Conservation (phyloP, 2,797 vertebrate genomes). For the Oophaga sylvatica region DNA sequence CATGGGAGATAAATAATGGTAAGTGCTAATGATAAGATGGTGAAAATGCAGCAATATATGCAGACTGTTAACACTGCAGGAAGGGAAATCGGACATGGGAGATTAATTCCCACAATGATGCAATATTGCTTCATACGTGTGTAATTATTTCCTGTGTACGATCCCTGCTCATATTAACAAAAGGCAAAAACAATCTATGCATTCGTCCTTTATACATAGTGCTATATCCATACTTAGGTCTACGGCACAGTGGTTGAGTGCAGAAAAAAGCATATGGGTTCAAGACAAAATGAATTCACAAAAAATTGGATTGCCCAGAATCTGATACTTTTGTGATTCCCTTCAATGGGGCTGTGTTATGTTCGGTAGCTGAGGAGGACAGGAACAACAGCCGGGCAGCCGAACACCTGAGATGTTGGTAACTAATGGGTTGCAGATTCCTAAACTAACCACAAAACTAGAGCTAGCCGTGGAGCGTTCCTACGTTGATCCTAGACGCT, state of each 20-base stretch:
- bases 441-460: no score
- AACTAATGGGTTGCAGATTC: no score
- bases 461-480: no score
- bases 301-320: no score
- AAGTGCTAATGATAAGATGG: not conserved
- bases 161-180: not conserved
- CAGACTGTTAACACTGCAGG: not conserved
- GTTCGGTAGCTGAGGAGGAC: no score
- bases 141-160: conserved; percentile 25
- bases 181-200: not conserved
- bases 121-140: not conserved
- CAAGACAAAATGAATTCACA: no score
- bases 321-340: no score
- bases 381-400: no score
- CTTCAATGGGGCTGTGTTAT: no score
- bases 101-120: conserved; percentile 48
- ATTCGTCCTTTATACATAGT: not conserved
- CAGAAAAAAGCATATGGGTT: no score
- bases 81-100: conserved; percentile 24
- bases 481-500: no score
- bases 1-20: not conserved
- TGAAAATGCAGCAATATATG: not conserved
- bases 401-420: no score
- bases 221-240: not conserved
- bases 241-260: not conserved